phyloP scores from a whole-genome alignment of 2,888 invertebrate genomes.

The Galeopsomyia nigrocyanea region DNA sequence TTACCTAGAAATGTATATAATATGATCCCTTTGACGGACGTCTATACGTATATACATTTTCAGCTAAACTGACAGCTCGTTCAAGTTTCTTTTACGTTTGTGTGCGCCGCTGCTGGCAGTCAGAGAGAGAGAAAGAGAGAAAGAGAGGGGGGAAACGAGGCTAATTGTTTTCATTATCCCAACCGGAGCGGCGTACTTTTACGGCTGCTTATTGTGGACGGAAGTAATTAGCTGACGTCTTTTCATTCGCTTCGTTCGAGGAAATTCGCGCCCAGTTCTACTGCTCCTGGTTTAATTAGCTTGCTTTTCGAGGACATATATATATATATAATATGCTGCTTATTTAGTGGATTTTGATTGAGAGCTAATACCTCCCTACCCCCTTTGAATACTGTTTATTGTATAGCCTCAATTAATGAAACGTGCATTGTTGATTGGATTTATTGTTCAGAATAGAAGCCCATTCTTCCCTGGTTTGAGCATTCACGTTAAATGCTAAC shows the following conservation, averaged over 20 bases:
- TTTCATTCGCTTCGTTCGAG: not conserved
- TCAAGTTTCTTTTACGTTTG: slow-evolving; percentile 5
- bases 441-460: too few species aligned
- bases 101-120: slow-evolving; percentile 8
- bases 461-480: too few species aligned
- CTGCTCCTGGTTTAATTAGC: slow-evolving; percentile 18
- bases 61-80: slow-evolving; percentile 6
- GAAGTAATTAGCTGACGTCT: slow-evolving; percentile 30
- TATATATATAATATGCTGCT: slow-evolving; percentile 6
- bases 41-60: slow-evolving; percentile 15
- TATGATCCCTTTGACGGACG: too few species aligned
- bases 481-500: too few species aligned
- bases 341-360: too few species aligned
- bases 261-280: slow-evolving; percentile 15
- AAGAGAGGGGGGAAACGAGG: slow-evolving; percentile 10
- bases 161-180: slow-evolving; percentile 41
- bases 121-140: not conserved
- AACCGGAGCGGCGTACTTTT: slow-evolving; percentile 24
- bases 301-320: slow-evolving; percentile 15
- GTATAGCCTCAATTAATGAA: too few species aligned
- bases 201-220: slow-evolving; percentile 28
- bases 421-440: too few species aligned
- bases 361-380: too few species aligned
- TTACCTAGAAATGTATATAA: not conserved
- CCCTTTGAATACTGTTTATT: too few species aligned